Evolutionary conservation across 2,113 vertebrate genomes (phyloP), one percentile per base, ranked within the genome.

Genomic region (Apteryx owenii): DNA sequence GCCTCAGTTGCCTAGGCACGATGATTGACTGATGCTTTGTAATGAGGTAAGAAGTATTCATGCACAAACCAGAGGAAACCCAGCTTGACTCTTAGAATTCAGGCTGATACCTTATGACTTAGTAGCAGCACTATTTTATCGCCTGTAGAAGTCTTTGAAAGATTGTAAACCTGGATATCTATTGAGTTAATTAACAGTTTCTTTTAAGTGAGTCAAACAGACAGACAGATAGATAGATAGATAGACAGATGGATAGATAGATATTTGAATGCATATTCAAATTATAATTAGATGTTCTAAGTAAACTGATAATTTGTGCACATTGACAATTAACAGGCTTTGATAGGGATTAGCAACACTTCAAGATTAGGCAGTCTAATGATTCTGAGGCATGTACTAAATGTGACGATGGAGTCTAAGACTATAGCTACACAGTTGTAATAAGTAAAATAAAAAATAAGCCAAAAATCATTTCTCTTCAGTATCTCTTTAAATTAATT

Each of bases 201-300:
- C 16, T 44, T 60, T 62, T 91, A 70, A 91, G 75, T 73, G 87
- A 96, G 62, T 91, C 81, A 95, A 76, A 89, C 51, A 87, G 62
- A 71, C 83, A 70, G 17, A 48, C 19, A 53, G 53, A 66, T 72
- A 94, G 81, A 71, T 86, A 70, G 17, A 48, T 48, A 53, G 53
- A 54, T 7, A 54, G 26, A 54, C 14, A 79, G 81, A 84, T 75
- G n/a, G 78, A 69, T 42, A 65, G 42, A 60, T 4, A 92, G 84
- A 71, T 92, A 82, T 77, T 85, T 88, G 48, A 80, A 31, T 93
- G 79, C 4, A 2, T 71, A 78, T 88, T 95, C 50, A 22, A 46
- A 38, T 48, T 75, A 77, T 21, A 91, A 78, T 85, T 85, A 85
- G 76, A 95, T 42, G 81, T 80, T 79, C 66, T 93, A 53, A 82